phyloP scores from a whole-genome alignment of 2,797 vertebrate genomes.

The Aldrovandia affinis region DNA sequence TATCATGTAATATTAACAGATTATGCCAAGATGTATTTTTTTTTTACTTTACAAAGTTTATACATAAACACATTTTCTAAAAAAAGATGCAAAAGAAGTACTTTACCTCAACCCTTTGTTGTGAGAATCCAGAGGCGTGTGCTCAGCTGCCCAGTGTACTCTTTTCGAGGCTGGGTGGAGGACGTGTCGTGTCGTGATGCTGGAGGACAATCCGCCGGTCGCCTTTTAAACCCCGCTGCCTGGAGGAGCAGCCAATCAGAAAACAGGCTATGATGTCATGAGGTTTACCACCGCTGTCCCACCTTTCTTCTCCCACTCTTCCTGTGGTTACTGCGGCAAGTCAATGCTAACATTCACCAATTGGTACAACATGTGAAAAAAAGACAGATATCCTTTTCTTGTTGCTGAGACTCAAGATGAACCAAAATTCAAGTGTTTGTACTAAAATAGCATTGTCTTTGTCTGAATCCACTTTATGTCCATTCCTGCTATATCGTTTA shows the following conservation, averaged over 20 bases:
- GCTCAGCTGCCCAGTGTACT: constrained; percentile 43
- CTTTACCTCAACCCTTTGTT: constrained; percentile 40
- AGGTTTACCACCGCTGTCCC: constrained; percentile 75
- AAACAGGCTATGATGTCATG: constrained; percentile 67
- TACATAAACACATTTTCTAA: not conserved
- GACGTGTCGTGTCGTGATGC: constrained; percentile 56
- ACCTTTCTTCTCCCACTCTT: constrained; percentile 79
- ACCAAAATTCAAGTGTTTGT: no score
- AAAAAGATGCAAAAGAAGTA: not conserved
- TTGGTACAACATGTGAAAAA: constrained; percentile 40
- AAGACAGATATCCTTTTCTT: constrained; percentile 44
- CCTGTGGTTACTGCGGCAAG: constrained; percentile 72
- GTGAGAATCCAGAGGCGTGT: constrained; percentile 11
- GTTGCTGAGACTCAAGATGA: not conserved
- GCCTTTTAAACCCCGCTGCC: constrained; percentile 72
- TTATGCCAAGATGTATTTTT: not conserved
- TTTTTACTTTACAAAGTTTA: not conserved
- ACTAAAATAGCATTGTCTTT: not conserved
- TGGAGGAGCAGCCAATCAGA: constrained; percentile 66
- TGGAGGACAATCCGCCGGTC: constrained; percentile 47
- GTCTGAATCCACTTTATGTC: not conserved
- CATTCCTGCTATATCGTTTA: not conserved
- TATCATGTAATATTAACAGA: constrained; percentile 18
- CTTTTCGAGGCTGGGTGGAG: constrained; percentile 49
- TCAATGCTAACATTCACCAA: constrained; percentile 61